Evolutionary conservation across 2,113 vertebrate genomes (phyloP), one percentile per base, ranked within the genome.

Genomic region (Cinclus cinclus): DNA sequence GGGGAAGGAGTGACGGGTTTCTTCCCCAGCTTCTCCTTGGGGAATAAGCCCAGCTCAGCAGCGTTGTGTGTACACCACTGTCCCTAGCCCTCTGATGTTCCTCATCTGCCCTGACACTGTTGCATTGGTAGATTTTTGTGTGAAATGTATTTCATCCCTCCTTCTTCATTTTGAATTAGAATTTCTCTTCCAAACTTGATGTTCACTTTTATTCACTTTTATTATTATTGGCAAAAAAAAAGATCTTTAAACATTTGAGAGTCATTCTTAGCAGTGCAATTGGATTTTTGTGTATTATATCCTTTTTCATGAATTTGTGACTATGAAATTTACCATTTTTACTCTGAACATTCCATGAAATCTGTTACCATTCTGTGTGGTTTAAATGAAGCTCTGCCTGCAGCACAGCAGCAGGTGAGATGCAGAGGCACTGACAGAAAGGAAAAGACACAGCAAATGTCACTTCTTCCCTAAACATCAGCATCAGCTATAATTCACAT

Each of bases 251-350:
- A 82, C 80, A 67, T 96, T 76, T 71, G 76, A 94, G 71, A 91
- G 73, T 37, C 55, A 84, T 90, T 90, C 70, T 92, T 79, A 91
- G 89, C 69, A 63, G 44, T 33, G 28, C 93, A 96, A 68, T 95
- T 96, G 91, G 95, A 90, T 93, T 96, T 92, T 83, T 91, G 55
- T 87, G 69, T 78, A 42, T 94, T 94, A 76, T 81, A 65, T 94
- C 79, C 68, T 80, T 94, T 96, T 68, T 91, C 78, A 28, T 89
- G 60, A 94, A 89, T 94, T 95, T 87, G 85, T 89, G 63, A 68
- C 95, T 94, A 69, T 96, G 95, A 96, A 96, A 94, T 94, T 94
- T 92, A 46, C 81, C 68, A 30, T 73, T 96, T 96, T 94, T 94
- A 30, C 89, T 89, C n/a, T 77, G 90, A 95, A 67, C 35, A 49